Conservation (phyloP, 2,113 vertebrate species). For the Ammospiza caudacuta region DNA sequence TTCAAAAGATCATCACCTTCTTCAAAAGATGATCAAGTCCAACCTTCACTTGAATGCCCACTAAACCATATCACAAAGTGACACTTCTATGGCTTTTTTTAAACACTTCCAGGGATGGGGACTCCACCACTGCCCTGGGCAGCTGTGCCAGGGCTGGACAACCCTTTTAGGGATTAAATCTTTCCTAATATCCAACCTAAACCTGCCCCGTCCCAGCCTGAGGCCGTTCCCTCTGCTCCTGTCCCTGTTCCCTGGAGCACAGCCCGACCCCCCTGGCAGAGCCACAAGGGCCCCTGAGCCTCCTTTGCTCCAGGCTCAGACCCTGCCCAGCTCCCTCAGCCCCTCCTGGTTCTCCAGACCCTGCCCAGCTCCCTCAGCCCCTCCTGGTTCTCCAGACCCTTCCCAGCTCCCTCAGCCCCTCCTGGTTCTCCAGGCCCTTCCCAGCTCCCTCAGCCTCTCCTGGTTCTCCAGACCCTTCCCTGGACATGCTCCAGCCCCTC, state of each 20-base stretch:
- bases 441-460: not conserved
- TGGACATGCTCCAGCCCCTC: accelerated
- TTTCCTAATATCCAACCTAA: accelerated
- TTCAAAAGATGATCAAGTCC: too few species aligned
- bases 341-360: not conserved
- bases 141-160: not conserved
- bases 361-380: not conserved
- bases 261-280: not conserved
- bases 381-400: not conserved
- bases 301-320: not conserved
- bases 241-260: not conserved
- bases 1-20: too few species aligned
- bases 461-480: not conserved
- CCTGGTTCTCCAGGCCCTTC: not conserved
- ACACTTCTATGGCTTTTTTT: too few species aligned
- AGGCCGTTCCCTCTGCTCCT: not conserved
- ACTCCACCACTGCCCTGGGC: not conserved
- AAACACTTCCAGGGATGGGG: not conserved
- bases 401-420: not conserved
- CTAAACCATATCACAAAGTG: not conserved
- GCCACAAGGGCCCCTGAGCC: not conserved
- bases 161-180: accelerated
- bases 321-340: not conserved
- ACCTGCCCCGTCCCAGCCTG: not conserved
- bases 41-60: not conserved